Conservation (phyloP, 2,797 vertebrate genomes). For the Poeciliopsis gracilis region DNA sequence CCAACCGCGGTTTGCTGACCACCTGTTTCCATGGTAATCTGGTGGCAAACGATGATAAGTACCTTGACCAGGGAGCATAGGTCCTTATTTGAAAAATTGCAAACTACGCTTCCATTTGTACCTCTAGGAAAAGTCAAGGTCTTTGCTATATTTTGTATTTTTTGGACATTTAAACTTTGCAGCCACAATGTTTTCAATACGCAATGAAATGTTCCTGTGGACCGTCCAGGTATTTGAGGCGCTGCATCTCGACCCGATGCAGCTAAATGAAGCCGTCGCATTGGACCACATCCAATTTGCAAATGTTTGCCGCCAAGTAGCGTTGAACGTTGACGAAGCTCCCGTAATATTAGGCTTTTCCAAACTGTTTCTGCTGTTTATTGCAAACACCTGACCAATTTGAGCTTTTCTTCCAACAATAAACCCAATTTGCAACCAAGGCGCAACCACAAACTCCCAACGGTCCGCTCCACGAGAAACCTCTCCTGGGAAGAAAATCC, state of each 20-base stretch:
- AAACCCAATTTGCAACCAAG: background rate
- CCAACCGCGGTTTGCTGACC: background rate
- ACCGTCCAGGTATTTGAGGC: background rate
- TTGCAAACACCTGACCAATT: background rate
- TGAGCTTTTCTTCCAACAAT: background rate
- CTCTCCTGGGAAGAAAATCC: conserved; percentile 32
- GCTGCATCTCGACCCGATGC: background rate
- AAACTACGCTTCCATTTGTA: background rate
- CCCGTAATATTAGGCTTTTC: too few species aligned
- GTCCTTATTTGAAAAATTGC: background rate
- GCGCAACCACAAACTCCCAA: conserved; percentile 10
- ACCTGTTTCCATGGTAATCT: background rate
- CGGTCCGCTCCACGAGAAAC: conserved; percentile 47
- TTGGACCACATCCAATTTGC: background rate
- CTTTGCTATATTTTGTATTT: background rate
- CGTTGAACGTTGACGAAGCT: too few species aligned
- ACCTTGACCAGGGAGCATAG: background rate
- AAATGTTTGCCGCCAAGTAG: background rate
- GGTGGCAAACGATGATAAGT: background rate
- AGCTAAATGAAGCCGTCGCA: background rate
- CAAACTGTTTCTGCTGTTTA: background rate
- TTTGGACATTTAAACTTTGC: background rate
- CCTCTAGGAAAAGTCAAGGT: background rate
- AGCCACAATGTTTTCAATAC: background rate
- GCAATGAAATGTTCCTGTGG: background rate